These are phyloP conservation scores for Eupithecia dodoneata DNA, from an alignment of 2,888 invertebrate species.

Conservation along the genomic window DNA sequence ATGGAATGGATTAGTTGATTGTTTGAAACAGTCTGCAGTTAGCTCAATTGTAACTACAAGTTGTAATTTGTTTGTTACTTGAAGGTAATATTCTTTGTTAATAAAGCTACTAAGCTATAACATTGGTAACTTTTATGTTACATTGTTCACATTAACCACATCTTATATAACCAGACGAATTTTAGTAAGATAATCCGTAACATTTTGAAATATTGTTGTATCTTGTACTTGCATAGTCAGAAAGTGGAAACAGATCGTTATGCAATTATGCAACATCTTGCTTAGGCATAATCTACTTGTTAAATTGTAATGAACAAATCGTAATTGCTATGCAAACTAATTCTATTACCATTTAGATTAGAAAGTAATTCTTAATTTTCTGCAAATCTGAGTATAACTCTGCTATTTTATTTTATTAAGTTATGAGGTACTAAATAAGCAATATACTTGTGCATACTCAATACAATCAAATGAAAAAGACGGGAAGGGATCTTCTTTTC, in stretches of 20 bases:
- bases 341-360: background rate
- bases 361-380: background rate
- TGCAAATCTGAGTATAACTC: background rate
- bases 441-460: too few relatives aligned
- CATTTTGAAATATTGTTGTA: constrained; percentile 26
- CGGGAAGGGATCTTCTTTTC: background rate
- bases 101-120: too few relatives aligned
- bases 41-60: too few relatives aligned
- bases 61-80: too few relatives aligned
- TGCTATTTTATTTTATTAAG: too few relatives aligned
- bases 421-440: too few relatives aligned
- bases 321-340: constrained; percentile 7
- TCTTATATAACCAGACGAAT: constrained; percentile 22
- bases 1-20: too few relatives aligned
- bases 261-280: constrained; percentile 32
- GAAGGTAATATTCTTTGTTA: too few relatives aligned
- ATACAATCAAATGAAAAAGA: background rate
- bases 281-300: constrained; percentile 1
- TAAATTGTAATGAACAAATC: constrained; percentile 7
- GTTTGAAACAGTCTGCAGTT: too few relatives aligned
- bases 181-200: constrained; percentile 27
- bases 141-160: constrained; percentile 15
- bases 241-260: constrained; percentile 45
- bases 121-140: background rate
- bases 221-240: constrained; percentile 36